Conservation (phyloP, 2,113 vertebrate genomes). For the Silurus asotus region DNA sequence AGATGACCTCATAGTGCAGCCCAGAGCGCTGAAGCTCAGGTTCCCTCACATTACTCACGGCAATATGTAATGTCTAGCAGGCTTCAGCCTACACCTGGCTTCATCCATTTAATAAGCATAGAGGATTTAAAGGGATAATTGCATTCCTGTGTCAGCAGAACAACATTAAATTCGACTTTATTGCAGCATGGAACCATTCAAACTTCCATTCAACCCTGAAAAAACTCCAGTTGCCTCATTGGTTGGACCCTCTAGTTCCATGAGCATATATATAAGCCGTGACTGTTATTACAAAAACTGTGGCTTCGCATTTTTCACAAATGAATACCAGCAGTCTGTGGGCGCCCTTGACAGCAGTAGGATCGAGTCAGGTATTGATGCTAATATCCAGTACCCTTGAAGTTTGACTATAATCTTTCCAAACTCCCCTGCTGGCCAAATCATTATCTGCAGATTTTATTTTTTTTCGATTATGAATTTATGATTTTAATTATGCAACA, state of each 20-base stretch:
- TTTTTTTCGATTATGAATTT: too few species aligned
- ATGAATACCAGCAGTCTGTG: neutral
- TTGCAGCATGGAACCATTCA: neutral
- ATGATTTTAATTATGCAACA: too few species aligned
- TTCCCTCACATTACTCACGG: conserved; percentile 29
- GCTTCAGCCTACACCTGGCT: neutral
- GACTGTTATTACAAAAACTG: neutral
- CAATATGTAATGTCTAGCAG: conserved; percentile 37
- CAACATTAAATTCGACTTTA: conserved; percentile 14
- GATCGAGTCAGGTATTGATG: neutral
- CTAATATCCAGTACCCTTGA: neutral
- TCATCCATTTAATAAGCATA: neutral
- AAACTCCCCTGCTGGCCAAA: neutral
- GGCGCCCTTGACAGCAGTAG: neutral
- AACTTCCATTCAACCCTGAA: neutral
- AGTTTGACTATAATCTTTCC: neutral
- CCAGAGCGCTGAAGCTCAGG: conserved; percentile 23
- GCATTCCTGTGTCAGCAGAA: neutral
- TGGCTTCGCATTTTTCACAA: neutral
- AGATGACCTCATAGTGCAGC: conserved; percentile 37
- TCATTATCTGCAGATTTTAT: too few species aligned
- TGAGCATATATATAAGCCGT: neutral
- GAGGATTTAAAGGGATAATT: neutral
- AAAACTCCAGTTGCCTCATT: neutral
- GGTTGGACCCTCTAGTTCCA: too few species aligned